Evolutionary conservation across 2,888 invertebrate genomes (phyloP).

Genomic region (Folsomia candida): DNA sequence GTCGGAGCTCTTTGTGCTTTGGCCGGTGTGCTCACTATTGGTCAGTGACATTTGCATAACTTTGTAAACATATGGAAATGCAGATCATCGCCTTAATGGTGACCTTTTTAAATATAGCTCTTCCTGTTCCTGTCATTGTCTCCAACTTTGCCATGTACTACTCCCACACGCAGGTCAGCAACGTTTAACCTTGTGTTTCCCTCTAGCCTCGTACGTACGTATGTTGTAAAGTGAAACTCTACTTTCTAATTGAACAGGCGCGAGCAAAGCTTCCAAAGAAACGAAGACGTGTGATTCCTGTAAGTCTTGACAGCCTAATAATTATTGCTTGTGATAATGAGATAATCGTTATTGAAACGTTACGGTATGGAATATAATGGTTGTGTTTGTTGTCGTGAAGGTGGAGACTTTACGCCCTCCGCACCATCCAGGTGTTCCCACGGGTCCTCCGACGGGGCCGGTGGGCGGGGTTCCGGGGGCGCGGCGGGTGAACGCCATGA

Average conservation of each 20-base stretch:
- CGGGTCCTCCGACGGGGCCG: constrained; percentile 50
- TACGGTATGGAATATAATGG: no score
- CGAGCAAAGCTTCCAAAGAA: constrained; percentile 98
- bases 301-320: no score
- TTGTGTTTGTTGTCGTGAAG: no score
- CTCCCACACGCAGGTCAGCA: constrained; percentile 71
- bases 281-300: constrained; percentile 90
- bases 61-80: no score
- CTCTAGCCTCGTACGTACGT: no score
- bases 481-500: constrained; percentile 76
- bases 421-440: constrained; percentile 56
- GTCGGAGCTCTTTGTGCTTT: constrained; percentile 96
- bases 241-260: constrained; percentile 66
- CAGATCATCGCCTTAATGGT: no score
- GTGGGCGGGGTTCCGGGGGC: constrained; percentile 51
- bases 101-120: no score
- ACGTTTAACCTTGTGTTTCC: background rate
- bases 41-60: no score
- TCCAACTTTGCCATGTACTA: constrained; percentile 98
- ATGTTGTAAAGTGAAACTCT: no score
- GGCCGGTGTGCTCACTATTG: constrained; percentile 96
- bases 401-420: constrained; percentile 83
- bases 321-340: no score
- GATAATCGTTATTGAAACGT: no score
- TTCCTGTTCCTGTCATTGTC: constrained; percentile 98